Conservation (phyloP, 2,113 vertebrate species). For the Ptyas mucosa region DNA sequence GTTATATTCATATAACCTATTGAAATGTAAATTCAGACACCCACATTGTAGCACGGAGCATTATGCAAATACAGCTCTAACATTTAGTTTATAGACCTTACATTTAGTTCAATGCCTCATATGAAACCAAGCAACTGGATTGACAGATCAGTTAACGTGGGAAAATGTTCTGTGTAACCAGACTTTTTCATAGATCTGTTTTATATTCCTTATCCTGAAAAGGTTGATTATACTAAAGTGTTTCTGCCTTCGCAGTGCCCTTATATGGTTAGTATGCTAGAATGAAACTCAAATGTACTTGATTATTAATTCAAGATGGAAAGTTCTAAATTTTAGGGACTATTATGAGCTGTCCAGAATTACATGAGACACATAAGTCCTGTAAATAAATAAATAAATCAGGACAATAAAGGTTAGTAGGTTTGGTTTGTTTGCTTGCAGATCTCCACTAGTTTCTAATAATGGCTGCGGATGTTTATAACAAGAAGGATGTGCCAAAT, state of each 20-base stretch:
- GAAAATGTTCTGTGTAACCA: not conserved
- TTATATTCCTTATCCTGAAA: not conserved
- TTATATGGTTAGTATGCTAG: not conserved
- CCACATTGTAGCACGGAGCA: not conserved
- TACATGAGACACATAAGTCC: not conserved
- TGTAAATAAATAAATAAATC: not conserved
- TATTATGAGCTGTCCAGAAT: not conserved
- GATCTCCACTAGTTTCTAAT: conserved; percentile 27
- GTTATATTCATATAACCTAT: not conserved
- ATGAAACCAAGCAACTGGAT: not conserved
- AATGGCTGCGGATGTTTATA: conserved; percentile 83
- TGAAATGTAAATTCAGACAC: not conserved
- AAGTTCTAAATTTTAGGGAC: not conserved
- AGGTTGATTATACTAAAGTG: not conserved
- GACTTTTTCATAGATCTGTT: not conserved
- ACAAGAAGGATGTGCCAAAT: conserved; percentile 69
- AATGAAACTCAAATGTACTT: not conserved
- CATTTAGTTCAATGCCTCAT: not conserved
- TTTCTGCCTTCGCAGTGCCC: not conserved
- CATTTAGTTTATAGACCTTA: not conserved
- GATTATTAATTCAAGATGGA: not conserved
- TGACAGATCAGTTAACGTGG: not conserved
- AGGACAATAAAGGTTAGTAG: not conserved
- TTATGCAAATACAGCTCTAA: not conserved
- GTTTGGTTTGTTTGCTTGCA: conserved; percentile 1